Conservation (phyloP, 2,113 vertebrate genomes). For the Dipodomys ordii region DNA sequence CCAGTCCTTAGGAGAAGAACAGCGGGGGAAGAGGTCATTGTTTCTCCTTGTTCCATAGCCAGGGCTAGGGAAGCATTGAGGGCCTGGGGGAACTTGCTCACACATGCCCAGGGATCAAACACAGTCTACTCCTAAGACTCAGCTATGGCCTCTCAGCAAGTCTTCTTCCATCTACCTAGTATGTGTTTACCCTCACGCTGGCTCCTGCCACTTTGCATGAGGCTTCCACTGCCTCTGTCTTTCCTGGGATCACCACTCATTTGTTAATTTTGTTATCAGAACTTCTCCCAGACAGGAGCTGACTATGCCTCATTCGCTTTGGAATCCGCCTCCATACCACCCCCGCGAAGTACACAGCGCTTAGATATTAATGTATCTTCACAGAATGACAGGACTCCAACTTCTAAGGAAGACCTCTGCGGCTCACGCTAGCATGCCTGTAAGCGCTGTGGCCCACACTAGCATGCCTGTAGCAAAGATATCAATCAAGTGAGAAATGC, state of each 20-base stretch:
- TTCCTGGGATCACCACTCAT: neutral
- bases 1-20: too few relatives aligned
- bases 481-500: neutral
- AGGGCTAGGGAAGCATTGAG: constrained; percentile 5
- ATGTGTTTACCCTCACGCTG: neutral
- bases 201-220: neutral
- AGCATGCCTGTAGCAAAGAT: neutral
- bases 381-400: neutral
- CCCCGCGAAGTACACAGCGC: neutral
- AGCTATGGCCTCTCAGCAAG: neutral
- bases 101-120: too few relatives aligned
- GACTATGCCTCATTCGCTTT: neutral
- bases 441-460: neutral
- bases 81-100: neutral
- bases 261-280: neutral
- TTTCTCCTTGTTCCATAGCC: neutral
- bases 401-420: neutral
- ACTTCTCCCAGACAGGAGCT: neutral
- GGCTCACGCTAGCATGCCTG: too few relatives aligned
- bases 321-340: too few relatives aligned
- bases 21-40: too few relatives aligned
- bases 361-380: neutral
- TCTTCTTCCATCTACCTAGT: neutral
- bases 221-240: neutral
- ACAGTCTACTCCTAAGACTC: neutral